Conservation (phyloP, 35 echinoderm and acorn worm genomes). For the Apostichopus japonicus region DNA sequence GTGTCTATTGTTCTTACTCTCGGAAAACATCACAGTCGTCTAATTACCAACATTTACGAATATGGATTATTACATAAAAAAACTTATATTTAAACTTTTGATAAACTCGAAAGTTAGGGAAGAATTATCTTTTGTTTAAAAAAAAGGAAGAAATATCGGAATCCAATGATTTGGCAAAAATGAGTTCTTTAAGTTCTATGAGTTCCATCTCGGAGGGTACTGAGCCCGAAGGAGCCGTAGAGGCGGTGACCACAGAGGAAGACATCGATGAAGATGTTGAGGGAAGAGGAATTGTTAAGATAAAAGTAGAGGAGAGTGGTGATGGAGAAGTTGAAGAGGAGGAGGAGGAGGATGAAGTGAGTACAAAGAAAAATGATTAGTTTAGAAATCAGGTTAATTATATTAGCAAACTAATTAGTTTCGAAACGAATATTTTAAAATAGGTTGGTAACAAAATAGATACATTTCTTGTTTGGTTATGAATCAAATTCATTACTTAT, state of each 20-base stretch:
- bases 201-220: conserved; percentile 21
- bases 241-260: conserved; percentile 7
- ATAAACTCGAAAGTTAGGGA: too few species aligned
- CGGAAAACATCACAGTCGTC: too few species aligned
- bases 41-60: too few species aligned
- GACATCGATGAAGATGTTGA: conserved; percentile 12
- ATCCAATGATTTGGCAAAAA: not conserved
- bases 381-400: too few species aligned
- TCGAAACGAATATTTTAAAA: not conserved
- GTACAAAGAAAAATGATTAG: not conserved
- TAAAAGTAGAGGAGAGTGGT: not conserved
- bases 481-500: too few species aligned
- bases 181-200: conserved; percentile 10
- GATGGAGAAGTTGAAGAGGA: not conserved
- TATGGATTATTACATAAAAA: too few species aligned
- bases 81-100: too few species aligned
- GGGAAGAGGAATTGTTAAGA: not conserved
- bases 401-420: not conserved
- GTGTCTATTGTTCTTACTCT: too few species aligned
- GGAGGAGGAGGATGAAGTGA: not conserved
- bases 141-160: too few species aligned
- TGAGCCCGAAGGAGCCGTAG: not conserved
- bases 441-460: not conserved
- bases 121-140: too few species aligned
- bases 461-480: too few species aligned